These are phyloP conservation scores for Dendrophyllia cribrosa DNA, from an alignment of 64 coral and sea anemone genomes.

Conservation along the genomic window DNA sequence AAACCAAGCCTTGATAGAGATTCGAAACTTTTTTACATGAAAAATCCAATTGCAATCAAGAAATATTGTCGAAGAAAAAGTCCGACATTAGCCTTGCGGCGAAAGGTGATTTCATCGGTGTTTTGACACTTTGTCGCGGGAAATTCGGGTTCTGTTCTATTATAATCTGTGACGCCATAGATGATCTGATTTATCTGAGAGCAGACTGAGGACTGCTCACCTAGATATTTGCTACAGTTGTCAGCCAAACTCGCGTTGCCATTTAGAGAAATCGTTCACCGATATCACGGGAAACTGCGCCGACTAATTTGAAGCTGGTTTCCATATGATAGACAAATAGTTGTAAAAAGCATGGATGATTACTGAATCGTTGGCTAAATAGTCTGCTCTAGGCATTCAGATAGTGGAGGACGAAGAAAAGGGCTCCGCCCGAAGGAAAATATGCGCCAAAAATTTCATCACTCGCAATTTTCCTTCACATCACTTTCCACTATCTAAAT, in stretches of 20 bases:
- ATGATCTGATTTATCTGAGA: conserved; percentile 28
- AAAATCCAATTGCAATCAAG: conserved; percentile 23
- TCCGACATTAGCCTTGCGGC: neutral
- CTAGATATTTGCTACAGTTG: neutral
- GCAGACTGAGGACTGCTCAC: neutral
- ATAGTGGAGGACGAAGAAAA: too few relatives aligned
- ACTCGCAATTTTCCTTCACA: too few relatives aligned
- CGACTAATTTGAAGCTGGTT: too few relatives aligned
- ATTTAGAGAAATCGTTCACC: neutral
- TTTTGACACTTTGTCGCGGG: neutral
- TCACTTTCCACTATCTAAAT: too few relatives aligned
- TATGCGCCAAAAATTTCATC: too few relatives aligned
- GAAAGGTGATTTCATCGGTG: conserved; percentile 18
- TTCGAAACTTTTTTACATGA: neutral
- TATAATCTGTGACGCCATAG: conserved; percentile 29
- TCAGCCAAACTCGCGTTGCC: too few relatives aligned
- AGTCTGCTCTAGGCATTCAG: too few relatives aligned
- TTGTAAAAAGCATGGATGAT: too few relatives aligned
- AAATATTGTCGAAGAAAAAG: neutral
- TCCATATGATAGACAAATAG: too few relatives aligned
- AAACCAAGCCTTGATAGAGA: neutral
- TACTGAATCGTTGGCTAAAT: too few relatives aligned
- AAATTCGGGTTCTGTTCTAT: neutral
- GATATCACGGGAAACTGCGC: neutral
- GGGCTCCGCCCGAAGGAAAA: too few relatives aligned